Evolutionary conservation across 2,888 invertebrate genomes (phyloP), one percentile per base, ranked within the genome.

Genomic region (Drosophila pullipes): DNA sequence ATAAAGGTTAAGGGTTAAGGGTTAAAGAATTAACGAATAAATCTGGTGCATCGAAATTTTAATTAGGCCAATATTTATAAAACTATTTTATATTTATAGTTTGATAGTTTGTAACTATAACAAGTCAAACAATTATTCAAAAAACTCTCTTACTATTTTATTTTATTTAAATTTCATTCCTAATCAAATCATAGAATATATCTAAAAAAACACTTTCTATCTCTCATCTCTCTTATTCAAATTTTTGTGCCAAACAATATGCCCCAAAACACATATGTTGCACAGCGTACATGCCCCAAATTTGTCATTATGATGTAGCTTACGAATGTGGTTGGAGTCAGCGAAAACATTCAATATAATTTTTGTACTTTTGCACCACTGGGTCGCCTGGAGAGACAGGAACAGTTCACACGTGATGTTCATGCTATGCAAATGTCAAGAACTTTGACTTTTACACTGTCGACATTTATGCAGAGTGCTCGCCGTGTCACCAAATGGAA

Each of bases 401-500:
- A 57, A 61, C 16, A 49, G 65, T 65, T 62, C 50, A 72, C 52
- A 78, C 68, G 76, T 61, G 67, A 70, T 54, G 69, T 50, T 69
- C 76, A 70, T 64, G 80, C 67, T 64, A 80, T 77, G 76, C 73
- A 77, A 77, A 79, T 79, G 59, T 70, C 64, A 64, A 64, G 77
- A 73, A 73, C 78, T 81, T 72, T 79, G 76, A 73, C 67, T 77
- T 73, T 73, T 62, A 58, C 78, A 73, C 49, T 63, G 33, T 66
- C 61, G 74, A 44, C 64, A 69, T 67, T 78, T 78, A 78, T 70
- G 78, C 78, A 78, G 63, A 76, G 61, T 35, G 62, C 71, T 57
- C 73, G 79, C 63, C 57, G 67, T 80, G 66, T 69, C 76, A 67
- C 71, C 60, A 69, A 82, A 81, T 75, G 82, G 65, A 75, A 76